These are phyloP conservation scores for Copidosoma floridanum DNA, from an alignment of 1,140 invertebrate species.

Conservation along the genomic window DNA sequence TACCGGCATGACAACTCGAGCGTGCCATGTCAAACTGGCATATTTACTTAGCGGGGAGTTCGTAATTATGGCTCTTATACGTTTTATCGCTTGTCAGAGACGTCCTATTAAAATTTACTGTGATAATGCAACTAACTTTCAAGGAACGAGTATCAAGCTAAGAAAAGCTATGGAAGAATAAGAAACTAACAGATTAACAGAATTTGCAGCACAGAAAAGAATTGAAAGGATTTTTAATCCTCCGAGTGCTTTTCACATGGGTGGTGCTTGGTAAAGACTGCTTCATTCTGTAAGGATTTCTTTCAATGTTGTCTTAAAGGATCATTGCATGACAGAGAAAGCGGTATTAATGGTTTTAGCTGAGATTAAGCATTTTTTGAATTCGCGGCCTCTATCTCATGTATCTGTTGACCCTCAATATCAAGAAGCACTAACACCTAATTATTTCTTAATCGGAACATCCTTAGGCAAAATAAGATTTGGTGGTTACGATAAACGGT, in stretches of 20 bases:
- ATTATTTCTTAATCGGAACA: conserved; percentile 35
- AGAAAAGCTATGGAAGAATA: neutral
- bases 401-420: conserved; percentile 33
- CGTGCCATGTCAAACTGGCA: conserved; percentile 34
- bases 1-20: conserved; percentile 31
- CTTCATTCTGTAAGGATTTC: neutral
- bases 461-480: conserved; percentile 1
- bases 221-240: conserved; percentile 15
- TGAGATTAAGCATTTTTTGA: conserved; percentile 5
- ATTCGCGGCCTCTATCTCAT: conserved; percentile 36
- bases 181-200: neutral
- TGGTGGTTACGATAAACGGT: neutral
- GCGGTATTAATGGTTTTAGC: neutral
- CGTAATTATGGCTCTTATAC: conserved; percentile 30
- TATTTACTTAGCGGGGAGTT: conserved; percentile 29
- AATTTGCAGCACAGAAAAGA: neutral
- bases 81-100: conserved; percentile 32
- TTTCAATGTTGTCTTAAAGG: neutral
- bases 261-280: too few species aligned
- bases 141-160: neutral
- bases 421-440: conserved; percentile 39
- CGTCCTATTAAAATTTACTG: too few species aligned
- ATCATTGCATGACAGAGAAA: neutral
- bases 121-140: conserved; percentile 40
- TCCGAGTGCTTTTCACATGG: too few species aligned